Conservation (phyloP, 1,140 invertebrate species). For the Zaprionus vittiger region DNA sequence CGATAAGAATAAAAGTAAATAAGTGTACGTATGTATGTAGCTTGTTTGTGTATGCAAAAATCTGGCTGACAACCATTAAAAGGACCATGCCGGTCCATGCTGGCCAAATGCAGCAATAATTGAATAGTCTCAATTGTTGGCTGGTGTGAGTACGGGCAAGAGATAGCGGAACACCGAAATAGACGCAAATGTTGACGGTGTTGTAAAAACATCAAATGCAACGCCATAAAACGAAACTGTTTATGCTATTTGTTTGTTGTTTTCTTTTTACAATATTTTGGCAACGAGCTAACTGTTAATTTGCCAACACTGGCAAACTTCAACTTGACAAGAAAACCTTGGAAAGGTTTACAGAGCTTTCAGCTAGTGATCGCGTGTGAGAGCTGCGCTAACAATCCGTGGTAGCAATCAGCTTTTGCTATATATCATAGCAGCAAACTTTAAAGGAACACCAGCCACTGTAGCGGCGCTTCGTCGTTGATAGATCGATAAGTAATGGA, state of each 20-base stretch:
- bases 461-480: too few relatives aligned
- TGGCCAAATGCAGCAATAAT: slow-evolving; percentile 65
- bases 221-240: background rate
- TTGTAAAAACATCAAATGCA: background rate
- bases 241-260: background rate
- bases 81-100: slow-evolving; percentile 40
- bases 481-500: background rate
- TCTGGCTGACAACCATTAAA: slow-evolving; percentile 42
- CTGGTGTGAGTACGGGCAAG: background rate
- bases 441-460: background rate
- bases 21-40: slow-evolving; percentile 6
- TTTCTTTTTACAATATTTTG: background rate
- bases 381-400: too few relatives aligned
- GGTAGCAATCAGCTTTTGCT: background rate
- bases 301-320: background rate
- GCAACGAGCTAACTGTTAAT: background rate
- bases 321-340: background rate
- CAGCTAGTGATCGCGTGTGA: background rate
- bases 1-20: slow-evolving; percentile 45
- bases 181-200: background rate
- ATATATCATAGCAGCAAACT: background rate
- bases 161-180: background rate
- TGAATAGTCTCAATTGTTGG: slow-evolving; percentile 65
- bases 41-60: slow-evolving; percentile 57
- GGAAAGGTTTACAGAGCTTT: background rate